Evolutionary conservation across 2,797 vertebrate genomes (phyloP).

Genomic region (Pogoniulus pusillus): DNA sequence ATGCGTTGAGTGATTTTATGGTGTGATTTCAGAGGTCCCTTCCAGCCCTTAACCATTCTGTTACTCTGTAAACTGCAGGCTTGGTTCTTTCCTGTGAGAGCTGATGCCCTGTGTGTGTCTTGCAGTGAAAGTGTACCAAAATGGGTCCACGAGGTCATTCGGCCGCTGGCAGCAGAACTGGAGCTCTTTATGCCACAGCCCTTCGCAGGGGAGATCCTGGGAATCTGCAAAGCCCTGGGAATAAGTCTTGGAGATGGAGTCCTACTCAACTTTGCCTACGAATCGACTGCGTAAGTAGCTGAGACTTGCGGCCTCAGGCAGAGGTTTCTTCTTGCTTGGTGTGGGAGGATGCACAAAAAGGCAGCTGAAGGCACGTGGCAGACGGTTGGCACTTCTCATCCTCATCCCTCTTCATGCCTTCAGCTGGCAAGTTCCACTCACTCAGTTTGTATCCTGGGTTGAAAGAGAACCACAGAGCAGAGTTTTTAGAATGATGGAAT

Average conservation of each 20-base stretch:
- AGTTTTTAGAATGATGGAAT: no score
- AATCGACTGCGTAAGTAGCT: conserved; percentile 86
- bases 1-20: no score
- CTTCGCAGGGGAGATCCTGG: conserved; percentile 85
- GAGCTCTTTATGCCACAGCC: conserved; percentile 82
- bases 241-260: conserved; percentile 80
- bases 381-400: rapidly evolving
- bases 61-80: no score
- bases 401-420: rapidly evolving
- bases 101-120: background rate
- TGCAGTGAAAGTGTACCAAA: conserved; percentile 82
- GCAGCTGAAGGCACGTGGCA: rapidly evolving
- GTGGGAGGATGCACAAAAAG: rapidly evolving
- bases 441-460: background rate
- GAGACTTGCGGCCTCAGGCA: background rate
- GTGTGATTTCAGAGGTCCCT: no score
- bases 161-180: conserved; percentile 71
- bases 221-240: conserved; percentile 76
- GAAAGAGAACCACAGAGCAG: rapidly evolving
- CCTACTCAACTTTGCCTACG: conserved; percentile 90
- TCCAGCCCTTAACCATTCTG: no score
- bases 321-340: rapidly evolving
- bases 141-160: conserved; percentile 84
- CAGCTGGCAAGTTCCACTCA: rapidly evolving
- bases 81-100: no score